phyloP scores from a whole-genome alignment of 1,140 invertebrate species.

The Spodoptera frugiperda region DNA sequence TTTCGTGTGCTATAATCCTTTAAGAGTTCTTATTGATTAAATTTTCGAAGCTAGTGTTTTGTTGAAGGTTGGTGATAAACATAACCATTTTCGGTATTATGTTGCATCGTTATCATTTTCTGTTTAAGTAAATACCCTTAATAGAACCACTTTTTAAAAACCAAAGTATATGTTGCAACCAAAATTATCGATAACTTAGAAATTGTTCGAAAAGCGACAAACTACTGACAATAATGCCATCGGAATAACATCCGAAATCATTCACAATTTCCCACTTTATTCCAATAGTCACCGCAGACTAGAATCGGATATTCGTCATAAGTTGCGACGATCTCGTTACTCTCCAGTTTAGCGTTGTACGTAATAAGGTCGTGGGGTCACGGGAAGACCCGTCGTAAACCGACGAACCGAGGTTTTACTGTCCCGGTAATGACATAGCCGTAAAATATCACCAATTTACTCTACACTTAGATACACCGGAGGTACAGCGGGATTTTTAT shows the following conservation, averaged over 20 bases:
- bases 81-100: no score
- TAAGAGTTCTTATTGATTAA: background rate
- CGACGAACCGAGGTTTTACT: constrained; percentile 71
- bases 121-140: no score
- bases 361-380: constrained; percentile 74
- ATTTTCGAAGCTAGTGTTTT: background rate
- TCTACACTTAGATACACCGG: constrained; percentile 67
- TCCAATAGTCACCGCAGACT: background rate
- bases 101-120: no score
- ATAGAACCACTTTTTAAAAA: no score
- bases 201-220: background rate
- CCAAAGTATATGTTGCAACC: no score
- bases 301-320: constrained; percentile 28
- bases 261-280: background rate
- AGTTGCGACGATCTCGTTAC: constrained; percentile 38
- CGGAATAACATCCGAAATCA: no score
- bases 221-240: background rate
- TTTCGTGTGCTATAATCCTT: background rate
- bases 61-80: no score
- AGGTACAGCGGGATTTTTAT: constrained; percentile 22
- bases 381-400: constrained; percentile 74
- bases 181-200: no score
- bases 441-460: constrained; percentile 82
- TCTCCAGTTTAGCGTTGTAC: constrained; percentile 50
- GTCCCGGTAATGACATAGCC: constrained; percentile 69